Conservation (phyloP, 2,888 invertebrate genomes). For the Agrochola circellaris region DNA sequence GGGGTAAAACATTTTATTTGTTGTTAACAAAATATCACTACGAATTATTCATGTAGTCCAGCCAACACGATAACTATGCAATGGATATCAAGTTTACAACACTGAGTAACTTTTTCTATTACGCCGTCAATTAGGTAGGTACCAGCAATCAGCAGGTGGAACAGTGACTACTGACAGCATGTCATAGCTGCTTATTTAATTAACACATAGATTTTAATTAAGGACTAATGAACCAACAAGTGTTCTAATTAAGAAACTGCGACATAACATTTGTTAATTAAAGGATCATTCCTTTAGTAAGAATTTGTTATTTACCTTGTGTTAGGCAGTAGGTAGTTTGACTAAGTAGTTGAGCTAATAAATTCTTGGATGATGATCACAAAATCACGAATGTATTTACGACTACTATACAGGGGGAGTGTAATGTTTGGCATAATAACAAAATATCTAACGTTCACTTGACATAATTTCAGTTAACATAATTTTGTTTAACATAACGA, state of each 20-base stretch:
- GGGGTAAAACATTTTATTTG: conserved; percentile 5
- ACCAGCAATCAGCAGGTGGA: neutral
- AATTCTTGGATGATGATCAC: neutral
- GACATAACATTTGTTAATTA: conserved; percentile 14
- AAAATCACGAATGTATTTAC: neutral
- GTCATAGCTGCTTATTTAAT: conserved; percentile 13
- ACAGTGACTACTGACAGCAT: neutral
- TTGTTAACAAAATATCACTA: neutral
- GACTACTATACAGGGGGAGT: too few species aligned
- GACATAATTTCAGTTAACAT: too few species aligned
- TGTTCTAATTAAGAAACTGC: conserved; percentile 30
- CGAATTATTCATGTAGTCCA: conserved; percentile 31
- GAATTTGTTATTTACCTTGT: neutral
- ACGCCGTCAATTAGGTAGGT: neutral
- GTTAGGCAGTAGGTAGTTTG: too few species aligned
- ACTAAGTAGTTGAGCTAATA: neutral
- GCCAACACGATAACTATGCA: neutral
- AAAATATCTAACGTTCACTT: too few species aligned
- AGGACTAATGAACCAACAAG: conserved; percentile 29
- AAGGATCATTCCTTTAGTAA: conserved; percentile 12
- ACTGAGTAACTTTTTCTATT: neutral
- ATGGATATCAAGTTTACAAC: too few species aligned
- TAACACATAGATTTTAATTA: conserved; percentile 33
- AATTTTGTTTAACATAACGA: too few species aligned
- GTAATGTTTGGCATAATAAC: too few species aligned